A percentile compares a stretch with the other conserved stretches of the same genome.
These are phyloP conservation scores for Periparus ater DNA, from an alignment of 2,797 vertebrate genomes.

Conservation along the genomic window DNA sequence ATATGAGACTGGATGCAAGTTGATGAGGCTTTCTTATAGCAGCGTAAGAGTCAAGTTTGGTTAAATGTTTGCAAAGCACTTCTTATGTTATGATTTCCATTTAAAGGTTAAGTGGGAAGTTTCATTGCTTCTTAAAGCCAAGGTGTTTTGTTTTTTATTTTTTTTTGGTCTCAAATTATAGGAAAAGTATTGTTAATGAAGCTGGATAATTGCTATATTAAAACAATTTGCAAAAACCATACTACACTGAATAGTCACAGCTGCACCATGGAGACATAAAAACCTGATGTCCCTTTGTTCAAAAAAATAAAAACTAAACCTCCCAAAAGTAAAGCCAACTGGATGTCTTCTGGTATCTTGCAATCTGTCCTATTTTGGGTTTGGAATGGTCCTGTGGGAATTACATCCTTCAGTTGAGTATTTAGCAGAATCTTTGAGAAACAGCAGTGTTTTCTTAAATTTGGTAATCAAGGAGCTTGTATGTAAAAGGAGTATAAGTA, in stretches of 20 bases:
- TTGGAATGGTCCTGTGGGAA: not conserved
- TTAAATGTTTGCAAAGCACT: conserved; percentile 4
- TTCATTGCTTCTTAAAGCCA: not conserved
- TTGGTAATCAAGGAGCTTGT: not conserved
- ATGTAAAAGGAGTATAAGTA: not conserved
- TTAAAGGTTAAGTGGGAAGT: conserved; percentile 18
- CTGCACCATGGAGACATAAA: not conserved
- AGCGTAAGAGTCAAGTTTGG: not conserved
- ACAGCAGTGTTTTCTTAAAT: not conserved
- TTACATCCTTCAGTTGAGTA: not conserved
- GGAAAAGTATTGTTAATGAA: not conserved
- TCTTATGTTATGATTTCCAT: not conserved
- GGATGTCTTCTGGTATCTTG: not conserved
- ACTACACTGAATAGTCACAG: not conserved
- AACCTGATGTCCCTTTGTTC: not conserved
- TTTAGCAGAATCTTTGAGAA: not conserved
- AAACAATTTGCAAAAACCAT: not conserved
- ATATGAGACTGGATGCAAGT: not conserved
- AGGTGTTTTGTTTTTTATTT: not conserved
- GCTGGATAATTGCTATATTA: conserved; percentile 16
- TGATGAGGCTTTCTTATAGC: not conserved
- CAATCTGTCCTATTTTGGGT: not conserved
- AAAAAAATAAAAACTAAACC: not conserved
- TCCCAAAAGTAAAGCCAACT: not conserved
- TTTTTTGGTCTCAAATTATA: not conserved